Percentiles rank a stretch among this genome's conserved stretches.
phyloP scores from a whole-genome alignment of 2,113 vertebrate genomes.

The Apteryx mantelli region DNA sequence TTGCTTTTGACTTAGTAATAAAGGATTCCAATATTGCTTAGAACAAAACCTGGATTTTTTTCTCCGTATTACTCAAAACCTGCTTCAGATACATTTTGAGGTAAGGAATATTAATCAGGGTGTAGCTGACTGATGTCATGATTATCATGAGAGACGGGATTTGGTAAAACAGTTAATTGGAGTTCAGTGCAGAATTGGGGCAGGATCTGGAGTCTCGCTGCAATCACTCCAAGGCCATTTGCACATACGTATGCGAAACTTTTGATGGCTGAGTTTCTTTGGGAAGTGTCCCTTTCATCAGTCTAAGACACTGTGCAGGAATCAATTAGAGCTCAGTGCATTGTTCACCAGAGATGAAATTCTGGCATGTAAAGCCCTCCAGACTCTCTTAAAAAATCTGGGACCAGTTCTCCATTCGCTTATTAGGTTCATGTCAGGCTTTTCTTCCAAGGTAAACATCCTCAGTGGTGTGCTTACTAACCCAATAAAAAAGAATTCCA shows the following conservation, averaged over 20 bases:
- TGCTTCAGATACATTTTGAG: slow-evolving; percentile 25
- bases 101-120: slow-evolving; percentile 57
- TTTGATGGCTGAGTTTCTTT: slow-evolving; percentile 31
- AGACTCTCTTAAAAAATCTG: slow-evolving; percentile 64
- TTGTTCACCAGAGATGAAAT: slow-evolving; percentile 67
- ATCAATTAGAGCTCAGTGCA: slow-evolving; percentile 60
- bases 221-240: slow-evolving; percentile 3
- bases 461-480: slow-evolving; percentile 37
- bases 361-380: slow-evolving; percentile 59
- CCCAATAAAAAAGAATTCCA: slow-evolving; percentile 54
- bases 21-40: not conserved
- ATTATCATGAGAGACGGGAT: slow-evolving; percentile 50
- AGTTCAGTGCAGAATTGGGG: slow-evolving; percentile 1
- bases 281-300: slow-evolving; percentile 64
- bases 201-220: not conserved
- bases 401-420: slow-evolving; percentile 39
- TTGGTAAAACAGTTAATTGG: slow-evolving; percentile 68
- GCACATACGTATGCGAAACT: slow-evolving; percentile 21
- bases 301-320: slow-evolving; percentile 65
- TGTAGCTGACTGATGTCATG: slow-evolving; percentile 47
- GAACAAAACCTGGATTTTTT: not conserved
- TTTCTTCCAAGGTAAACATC: slow-evolving; percentile 62
- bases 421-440: slow-evolving; percentile 57
- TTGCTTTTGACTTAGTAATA: not conserved
- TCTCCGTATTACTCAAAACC: not conserved